Conservation (phyloP, 2,888 invertebrate species). For the Stenichneumon culpator region DNA sequence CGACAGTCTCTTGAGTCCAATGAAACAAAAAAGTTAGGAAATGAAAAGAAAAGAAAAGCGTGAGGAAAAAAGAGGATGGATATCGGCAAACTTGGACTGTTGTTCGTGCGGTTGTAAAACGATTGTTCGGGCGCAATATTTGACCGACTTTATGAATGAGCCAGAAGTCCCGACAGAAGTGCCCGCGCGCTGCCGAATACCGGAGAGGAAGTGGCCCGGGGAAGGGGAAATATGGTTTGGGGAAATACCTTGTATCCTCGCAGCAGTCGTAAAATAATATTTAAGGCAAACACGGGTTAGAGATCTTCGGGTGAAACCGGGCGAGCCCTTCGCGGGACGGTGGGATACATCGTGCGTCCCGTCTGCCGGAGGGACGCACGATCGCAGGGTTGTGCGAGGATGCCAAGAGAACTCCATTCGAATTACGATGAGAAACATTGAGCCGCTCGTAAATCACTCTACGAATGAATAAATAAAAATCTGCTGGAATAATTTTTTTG, state of each 20-base stretch:
- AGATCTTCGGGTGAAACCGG: conserved; percentile 47
- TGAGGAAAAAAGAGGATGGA: conserved; percentile 38
- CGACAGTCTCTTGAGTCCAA: conserved; percentile 5
- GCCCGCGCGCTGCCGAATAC: conserved; percentile 9
- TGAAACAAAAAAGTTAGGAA: conserved; percentile 36
- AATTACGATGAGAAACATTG: conserved; percentile 1
- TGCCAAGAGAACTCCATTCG: not conserved
- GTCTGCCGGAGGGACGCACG: conserved; percentile 6
- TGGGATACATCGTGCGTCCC: conserved; percentile 10
- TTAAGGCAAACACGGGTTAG: conserved; percentile 75
- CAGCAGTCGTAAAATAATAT: conserved; percentile 78
- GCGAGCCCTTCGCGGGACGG: not conserved
- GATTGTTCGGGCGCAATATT: conserved; percentile 80
- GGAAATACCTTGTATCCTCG: conserved; percentile 29
- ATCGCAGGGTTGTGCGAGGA: not conserved
- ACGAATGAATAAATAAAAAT: not conserved
- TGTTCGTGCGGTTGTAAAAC: conserved; percentile 71
- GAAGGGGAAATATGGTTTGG: conserved; percentile 49
- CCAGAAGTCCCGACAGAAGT: conserved; percentile 49
- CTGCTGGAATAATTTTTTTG: not conserved
- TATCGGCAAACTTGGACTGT: conserved; percentile 6
- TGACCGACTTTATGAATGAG: conserved; percentile 75
- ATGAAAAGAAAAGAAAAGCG: conserved; percentile 21
- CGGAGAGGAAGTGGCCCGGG: conserved; percentile 49
- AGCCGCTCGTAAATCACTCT: not conserved